Percentiles rank a stretch among this genome's conserved stretches.
phyloP scores from a whole-genome alignment of 2,888 invertebrate genomes.

The Agapetus fuscipes region DNA sequence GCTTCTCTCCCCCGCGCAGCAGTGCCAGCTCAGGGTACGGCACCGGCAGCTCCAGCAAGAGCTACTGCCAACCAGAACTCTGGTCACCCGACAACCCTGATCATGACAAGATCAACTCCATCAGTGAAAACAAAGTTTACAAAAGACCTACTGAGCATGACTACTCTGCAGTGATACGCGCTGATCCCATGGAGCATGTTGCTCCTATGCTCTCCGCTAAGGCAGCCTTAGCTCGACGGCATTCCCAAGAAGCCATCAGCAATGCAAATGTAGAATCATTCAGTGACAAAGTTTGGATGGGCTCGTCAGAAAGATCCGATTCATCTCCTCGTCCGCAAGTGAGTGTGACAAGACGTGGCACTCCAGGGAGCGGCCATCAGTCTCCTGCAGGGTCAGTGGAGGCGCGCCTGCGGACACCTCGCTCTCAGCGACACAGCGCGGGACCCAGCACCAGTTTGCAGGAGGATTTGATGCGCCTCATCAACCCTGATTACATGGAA shows the following conservation, averaged over 20 bases:
- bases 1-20: conserved; percentile 67
- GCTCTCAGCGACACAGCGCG: conserved; percentile 24
- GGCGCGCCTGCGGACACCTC: conserved; percentile 30
- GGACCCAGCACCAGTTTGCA: conserved; percentile 50
- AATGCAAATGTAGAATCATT: conserved; percentile 10
- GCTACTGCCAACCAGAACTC: conserved; percentile 15
- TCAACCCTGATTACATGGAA: conserved; percentile 64
- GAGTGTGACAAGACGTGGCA: conserved; percentile 11
- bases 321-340: conserved; percentile 12
- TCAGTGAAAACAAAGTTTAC: background rate
- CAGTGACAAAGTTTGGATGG: conserved; percentile 9
- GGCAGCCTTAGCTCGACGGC: conserved; percentile 7
- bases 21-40: conserved; percentile 79
- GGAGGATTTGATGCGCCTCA: conserved; percentile 79
- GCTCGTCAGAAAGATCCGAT: conserved; percentile 8
- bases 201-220: conserved; percentile 2
- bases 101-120: conserved; percentile 2
- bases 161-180: conserved; percentile 7
- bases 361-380: conserved; percentile 13
- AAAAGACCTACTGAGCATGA: conserved; percentile 8
- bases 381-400: conserved; percentile 23
- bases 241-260: conserved; percentile 15
- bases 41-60: conserved; percentile 43
- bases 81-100: conserved; percentile 13
- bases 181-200: conserved; percentile 4